phyloP scores from a whole-genome alignment of 2,113 vertebrate species.

The Semicossyphus pulcher region DNA sequence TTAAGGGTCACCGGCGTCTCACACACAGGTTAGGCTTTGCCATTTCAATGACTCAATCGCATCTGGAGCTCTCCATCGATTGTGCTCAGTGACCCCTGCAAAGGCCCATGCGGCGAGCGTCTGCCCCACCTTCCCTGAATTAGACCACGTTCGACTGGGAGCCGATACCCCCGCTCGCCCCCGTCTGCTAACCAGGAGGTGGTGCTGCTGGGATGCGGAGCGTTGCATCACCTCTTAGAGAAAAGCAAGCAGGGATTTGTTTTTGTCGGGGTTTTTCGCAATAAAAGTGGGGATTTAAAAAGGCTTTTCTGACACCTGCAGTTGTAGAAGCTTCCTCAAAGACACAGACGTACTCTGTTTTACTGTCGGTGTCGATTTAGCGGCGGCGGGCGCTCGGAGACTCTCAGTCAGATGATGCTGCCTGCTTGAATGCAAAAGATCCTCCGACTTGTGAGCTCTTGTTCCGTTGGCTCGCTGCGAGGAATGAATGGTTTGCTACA shows the following conservation, averaged over 20 bases:
- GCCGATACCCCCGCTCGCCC: conserved; percentile 18
- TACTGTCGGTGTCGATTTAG: conserved; percentile 54
- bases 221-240: conserved; percentile 29
- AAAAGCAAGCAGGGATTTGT: conserved; percentile 52
- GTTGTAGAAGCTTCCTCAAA: conserved; percentile 68
- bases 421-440: conserved; percentile 60
- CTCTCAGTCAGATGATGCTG: conserved; percentile 68
- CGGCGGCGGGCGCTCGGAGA: conserved; percentile 36
- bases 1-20: conserved; percentile 74
- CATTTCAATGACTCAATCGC: conserved; percentile 84
- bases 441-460: conserved; percentile 77
- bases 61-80: conserved; percentile 80
- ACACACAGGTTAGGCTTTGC: conserved; percentile 70
- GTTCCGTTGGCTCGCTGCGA: conserved; percentile 67
- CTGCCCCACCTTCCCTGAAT: conserved; percentile 59
- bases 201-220: conserved; percentile 70
- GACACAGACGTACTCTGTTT: conserved; percentile 54
- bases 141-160: conserved; percentile 16
- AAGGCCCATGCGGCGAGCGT: conserved; percentile 64
- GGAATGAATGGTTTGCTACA: conserved; percentile 66
- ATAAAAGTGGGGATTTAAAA: conserved; percentile 59
- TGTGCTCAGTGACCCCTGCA: conserved; percentile 80
- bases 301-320: conserved; percentile 63
- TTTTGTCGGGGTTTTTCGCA: conserved; percentile 52
- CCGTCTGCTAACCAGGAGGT: conserved; percentile 69